A percentile compares a stretch with the other conserved stretches of the same genome.
Evolutionary conservation across 2,113 vertebrate species (phyloP).

Genomic region (Semnornis frantzii): DNA sequence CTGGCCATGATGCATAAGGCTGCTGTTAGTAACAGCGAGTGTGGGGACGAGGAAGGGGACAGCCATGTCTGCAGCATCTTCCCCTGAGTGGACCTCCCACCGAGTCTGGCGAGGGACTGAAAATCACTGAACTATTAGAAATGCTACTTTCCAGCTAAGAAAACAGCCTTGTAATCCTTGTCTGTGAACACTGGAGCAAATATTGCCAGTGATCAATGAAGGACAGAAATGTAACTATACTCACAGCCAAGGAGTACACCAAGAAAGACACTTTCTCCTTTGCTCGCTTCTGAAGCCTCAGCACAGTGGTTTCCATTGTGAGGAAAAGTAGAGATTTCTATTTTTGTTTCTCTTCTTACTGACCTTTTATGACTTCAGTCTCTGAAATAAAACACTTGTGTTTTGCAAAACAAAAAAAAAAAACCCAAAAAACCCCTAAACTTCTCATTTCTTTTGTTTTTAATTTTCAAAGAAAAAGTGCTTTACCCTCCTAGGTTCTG

Average conservation of each 20-base stretch:
- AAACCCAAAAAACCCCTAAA: no score
- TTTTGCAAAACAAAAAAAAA: no score
- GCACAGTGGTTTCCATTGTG: background rate
- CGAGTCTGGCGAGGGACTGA: background rate
- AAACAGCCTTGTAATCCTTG: background rate
- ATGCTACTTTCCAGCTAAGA: background rate
- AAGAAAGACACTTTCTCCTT: background rate
- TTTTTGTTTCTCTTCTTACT: background rate
- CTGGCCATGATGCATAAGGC: background rate
- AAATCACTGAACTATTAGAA: background rate
- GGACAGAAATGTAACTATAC: rapidly evolving
- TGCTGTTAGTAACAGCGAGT: background rate
- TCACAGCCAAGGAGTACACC: background rate
- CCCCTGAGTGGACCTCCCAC: background rate
- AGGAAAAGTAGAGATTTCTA: background rate
- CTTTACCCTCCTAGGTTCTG: background rate
- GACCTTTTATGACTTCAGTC: background rate
- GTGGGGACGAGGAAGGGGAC: background rate
- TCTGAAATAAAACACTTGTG: background rate
- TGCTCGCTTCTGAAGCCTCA: background rate
- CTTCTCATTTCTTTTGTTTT: background rate
- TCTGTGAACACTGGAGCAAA: rapidly evolving
- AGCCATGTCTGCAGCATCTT: background rate
- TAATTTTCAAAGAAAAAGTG: background rate
- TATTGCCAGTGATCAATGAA: background rate